Evolutionary conservation across 2,113 vertebrate species (phyloP), one percentile per base, ranked within the genome.

Genomic region (Phalacrocorax carbo): DNA sequence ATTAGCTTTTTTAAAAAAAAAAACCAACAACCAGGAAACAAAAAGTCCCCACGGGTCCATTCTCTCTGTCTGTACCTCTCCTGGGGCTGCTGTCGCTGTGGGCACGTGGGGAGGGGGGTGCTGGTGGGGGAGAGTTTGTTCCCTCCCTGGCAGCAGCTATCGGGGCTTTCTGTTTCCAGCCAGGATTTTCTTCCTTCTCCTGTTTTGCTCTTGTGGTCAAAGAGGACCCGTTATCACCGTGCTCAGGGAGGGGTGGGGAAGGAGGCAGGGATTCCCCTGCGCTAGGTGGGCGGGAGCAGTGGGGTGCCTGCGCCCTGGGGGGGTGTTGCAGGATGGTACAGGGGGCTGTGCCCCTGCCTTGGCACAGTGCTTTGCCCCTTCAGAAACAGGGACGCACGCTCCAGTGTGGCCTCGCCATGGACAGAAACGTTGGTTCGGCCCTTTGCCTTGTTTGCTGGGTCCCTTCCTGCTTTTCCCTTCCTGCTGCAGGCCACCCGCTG

Each of bases 231-330:
- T 61, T 69, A 38, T 21, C 5, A 0, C 15, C 7, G 1, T 2
- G 42, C 14, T 61, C 14, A 26, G 77, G 36, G 38, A 21, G 52
- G 61, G 58, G 22, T 4, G 2, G 70, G 72, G 15, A n/a, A 38
- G 51, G 72, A 3, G 22, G 52, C n/a, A 11, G 27, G 30, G 36
- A 9, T 7, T 36, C 14, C 25, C 12, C 44, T 3, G 13, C 30
- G 26, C 9, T 0, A 4, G 25, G 26, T 0, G 5, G n/a, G 52
- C 23, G 7, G 26, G 16, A 14, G 48, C 4, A 0, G 38, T 2
- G 23, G 25, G 42, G 19, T 30, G 27, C 36, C 55, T 0, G 1
- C 16, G 30, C 8, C 27, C 15, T 3, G 30, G 17, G 52, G 10
- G 34, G 55, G 15, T 9, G 36, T 10, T 27, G 15, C 1, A 4